Percentiles rank a stretch among this genome's conserved stretches.
phyloP scores from a whole-genome alignment of 2,888 invertebrate species.

The Drosophila sordidula region DNA sequence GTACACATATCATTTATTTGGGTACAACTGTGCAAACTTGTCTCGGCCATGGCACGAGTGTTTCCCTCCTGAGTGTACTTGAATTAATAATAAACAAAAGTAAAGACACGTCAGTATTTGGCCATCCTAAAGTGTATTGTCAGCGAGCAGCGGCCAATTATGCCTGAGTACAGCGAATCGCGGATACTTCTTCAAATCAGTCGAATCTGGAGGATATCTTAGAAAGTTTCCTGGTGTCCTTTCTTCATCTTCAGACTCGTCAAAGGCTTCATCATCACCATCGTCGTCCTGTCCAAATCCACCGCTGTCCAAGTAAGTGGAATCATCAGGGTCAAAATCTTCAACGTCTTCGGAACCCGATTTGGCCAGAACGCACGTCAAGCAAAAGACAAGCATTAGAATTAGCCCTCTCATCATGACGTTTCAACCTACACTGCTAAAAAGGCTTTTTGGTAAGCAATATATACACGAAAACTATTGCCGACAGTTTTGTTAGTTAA shows the following conservation, averaged over 20 bases:
- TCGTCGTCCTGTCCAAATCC: conserved; percentile 6
- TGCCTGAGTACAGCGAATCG: conserved; percentile 52
- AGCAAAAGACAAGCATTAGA: conserved; percentile 10
- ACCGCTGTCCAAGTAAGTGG: not conserved
- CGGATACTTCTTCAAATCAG: conserved; percentile 22
- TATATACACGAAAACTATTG: not conserved
- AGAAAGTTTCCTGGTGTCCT: conserved; percentile 32
- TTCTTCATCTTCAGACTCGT: not conserved
- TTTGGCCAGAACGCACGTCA: not conserved
- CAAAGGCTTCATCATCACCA: not conserved
- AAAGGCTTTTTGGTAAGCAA: not conserved
- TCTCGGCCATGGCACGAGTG: not conserved
- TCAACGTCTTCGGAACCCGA: conserved; percentile 1
- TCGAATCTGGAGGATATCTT: conserved; percentile 9
- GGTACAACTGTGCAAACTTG: conserved; percentile 56
- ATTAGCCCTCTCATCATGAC: conserved; percentile 29
- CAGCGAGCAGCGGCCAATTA: not conserved
- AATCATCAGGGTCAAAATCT: not conserved
- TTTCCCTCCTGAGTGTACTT: not conserved
- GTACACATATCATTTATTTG: conserved; percentile 17
- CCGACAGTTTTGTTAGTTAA: no score
- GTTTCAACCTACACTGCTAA: conserved; percentile 19
- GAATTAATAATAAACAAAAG: not conserved
- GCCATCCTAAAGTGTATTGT: not conserved
- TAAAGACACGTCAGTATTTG: conserved; percentile 31